These are phyloP conservation scores for Antrozous pallidus DNA, from an alignment of 2,797 vertebrate genomes.

Conservation along the genomic window DNA sequence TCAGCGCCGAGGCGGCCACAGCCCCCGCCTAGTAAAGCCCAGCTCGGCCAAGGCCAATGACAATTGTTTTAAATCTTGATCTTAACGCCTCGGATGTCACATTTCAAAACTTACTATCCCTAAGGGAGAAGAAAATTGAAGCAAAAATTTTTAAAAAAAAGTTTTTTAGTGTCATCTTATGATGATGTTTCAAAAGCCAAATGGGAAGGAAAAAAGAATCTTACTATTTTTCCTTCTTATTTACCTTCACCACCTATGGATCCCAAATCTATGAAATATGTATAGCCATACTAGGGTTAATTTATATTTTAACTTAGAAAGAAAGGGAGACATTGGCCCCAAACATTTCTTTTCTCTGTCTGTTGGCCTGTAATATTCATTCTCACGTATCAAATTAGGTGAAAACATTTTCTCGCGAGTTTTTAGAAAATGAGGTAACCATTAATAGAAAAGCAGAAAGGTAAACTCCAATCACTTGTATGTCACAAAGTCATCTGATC, in stretches of 20 bases:
- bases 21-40: background rate
- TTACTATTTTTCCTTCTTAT: background rate
- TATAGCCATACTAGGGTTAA: background rate
- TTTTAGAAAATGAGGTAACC: conserved; percentile 20
- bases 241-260: conserved; percentile 25
- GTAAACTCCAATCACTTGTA: background rate
- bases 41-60: background rate
- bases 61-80: background rate
- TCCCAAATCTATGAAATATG: background rate
- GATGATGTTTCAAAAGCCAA: background rate
- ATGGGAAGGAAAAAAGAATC: background rate
- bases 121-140: background rate
- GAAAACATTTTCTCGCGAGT: background rate
- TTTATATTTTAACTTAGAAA: background rate
- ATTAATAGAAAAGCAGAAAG: background rate
- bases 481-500: background rate
- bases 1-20: background rate
- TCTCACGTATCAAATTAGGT: background rate
- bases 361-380: background rate
- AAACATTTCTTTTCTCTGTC: background rate
- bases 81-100: background rate
- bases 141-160: background rate
- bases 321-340: background rate
- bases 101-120: conserved; percentile 7
- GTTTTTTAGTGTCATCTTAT: background rate